Evolutionary conservation across 2,113 vertebrate species (phyloP).

Genomic region (Mormyrus lacerda): DNA sequence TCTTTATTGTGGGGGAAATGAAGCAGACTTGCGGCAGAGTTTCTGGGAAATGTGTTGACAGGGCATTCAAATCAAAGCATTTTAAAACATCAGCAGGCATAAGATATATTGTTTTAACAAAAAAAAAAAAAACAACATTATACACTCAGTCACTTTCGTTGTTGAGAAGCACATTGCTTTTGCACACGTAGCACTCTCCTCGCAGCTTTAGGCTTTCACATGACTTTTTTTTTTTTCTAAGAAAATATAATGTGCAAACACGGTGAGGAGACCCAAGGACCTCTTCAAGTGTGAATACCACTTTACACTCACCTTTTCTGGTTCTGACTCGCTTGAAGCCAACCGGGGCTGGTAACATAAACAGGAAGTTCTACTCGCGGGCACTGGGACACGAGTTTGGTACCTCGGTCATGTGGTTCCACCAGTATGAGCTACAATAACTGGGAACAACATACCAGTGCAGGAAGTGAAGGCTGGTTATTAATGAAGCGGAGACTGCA

Average conservation of each 20-base stretch:
- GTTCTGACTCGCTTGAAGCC: not conserved
- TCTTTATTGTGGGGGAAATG: slow-evolving; percentile 3
- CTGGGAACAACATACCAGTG: not conserved
- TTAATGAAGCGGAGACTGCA: not conserved
- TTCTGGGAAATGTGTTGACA: slow-evolving; percentile 1
- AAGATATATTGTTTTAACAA: not conserved
- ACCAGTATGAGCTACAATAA: not conserved
- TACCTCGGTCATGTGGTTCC: not conserved
- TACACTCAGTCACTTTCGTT: not conserved
- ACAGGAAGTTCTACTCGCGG: not conserved
- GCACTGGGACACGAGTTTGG: not conserved
- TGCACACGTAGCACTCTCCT: not conserved
- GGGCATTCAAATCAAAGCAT: not conserved
- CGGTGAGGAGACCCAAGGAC: not conserved
- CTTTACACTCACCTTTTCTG: not conserved
- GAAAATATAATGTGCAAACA: not conserved
- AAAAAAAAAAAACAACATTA: not conserved
- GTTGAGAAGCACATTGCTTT: not conserved
- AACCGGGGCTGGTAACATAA: not conserved
- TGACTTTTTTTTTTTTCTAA: not conserved
- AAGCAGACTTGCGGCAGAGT: not conserved
- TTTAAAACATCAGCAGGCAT: not conserved
- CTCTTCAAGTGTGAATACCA: not conserved
- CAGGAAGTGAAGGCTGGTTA: slow-evolving; percentile 1
- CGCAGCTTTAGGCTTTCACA: not conserved